Evolutionary conservation across 2,113 vertebrate genomes (phyloP).

Genomic region (Anoura caudifer): DNA sequence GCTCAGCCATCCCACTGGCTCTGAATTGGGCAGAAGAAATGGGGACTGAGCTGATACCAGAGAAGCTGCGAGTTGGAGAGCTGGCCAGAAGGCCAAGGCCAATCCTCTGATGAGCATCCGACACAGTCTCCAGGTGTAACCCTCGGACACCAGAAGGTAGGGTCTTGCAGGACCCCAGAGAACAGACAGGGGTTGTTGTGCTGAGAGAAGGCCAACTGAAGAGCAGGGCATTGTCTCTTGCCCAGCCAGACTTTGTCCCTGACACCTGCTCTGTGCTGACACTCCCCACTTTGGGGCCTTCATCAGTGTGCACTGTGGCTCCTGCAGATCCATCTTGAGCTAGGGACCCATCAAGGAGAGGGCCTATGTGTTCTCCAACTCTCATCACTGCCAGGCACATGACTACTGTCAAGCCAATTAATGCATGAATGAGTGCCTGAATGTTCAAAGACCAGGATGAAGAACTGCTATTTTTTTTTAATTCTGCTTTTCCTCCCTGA

Average conservation of each 20-base stretch:
- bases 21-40: neutral
- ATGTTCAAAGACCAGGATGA: rapidly evolving
- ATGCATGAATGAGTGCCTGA: neutral
- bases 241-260: neutral
- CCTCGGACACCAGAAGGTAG: no score
- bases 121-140: rapidly evolving
- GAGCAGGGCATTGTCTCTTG: neutral
- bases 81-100: rapidly evolving
- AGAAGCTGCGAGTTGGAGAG: rapidly evolving
- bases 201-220: no score
- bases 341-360: neutral
- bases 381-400: neutral
- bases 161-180: rapidly evolving
- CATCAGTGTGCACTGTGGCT: neutral
- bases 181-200: neutral
- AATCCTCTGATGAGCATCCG: neutral
- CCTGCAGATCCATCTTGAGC: neutral
- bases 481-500: neutral
- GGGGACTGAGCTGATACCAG: no score
- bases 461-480: neutral
- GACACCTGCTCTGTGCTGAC: neutral
- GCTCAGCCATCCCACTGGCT: rapidly evolving
- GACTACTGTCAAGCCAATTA: neutral
- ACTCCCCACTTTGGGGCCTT: no score
- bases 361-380: rapidly evolving